These are phyloP conservation scores for Actinostola sp. DNA, from an alignment of 92 coral and sea anemone species.

Conservation along the genomic window DNA sequence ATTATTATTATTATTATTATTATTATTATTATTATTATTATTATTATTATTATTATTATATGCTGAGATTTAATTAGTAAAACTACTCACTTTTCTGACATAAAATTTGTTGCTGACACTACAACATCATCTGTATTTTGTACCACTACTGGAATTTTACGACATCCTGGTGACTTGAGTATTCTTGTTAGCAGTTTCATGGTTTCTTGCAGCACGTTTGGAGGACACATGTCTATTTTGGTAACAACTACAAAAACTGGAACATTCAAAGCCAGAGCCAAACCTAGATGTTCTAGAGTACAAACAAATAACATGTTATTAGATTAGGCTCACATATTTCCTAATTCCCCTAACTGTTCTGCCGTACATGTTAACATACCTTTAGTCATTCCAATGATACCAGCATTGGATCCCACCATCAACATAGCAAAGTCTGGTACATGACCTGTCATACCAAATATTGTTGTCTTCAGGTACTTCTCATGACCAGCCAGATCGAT, in stretches of 20 bases:
- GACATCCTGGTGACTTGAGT: slow-evolving; percentile 98
- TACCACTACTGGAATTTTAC: slow-evolving; percentile 94
- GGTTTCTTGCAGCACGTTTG: slow-evolving; percentile 97
- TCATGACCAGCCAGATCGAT: slow-evolving; percentile 99
- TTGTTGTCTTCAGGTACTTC: slow-evolving; percentile 94
- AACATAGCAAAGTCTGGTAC: slow-evolving; percentile 99
- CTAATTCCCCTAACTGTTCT: too few relatives aligned
- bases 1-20: too few relatives aligned
- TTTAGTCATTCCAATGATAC: slow-evolving; percentile 99
- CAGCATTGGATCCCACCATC: slow-evolving; percentile 99
- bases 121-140: slow-evolving; percentile 94
- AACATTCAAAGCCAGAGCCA: slow-evolving; percentile 92
- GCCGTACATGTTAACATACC: slow-evolving; percentile 72
- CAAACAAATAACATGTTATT: background rate
- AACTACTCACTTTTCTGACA: slow-evolving; percentile 82
- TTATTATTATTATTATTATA: too few relatives aligned
- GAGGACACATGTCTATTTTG: slow-evolving; percentile 99
- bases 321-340: too few relatives aligned
- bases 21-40: too few relatives aligned
- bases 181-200: slow-evolving; percentile 86
- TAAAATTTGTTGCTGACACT: slow-evolving; percentile 93
- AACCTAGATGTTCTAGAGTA: slow-evolving; percentile 87
- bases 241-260: slow-evolving; percentile 99
- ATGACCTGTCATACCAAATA: slow-evolving; percentile 99
- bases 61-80: too few relatives aligned